Evolutionary conservation across 2,888 invertebrate genomes (phyloP).

Genomic region (Parapristionchus giblindavisi): DNA sequence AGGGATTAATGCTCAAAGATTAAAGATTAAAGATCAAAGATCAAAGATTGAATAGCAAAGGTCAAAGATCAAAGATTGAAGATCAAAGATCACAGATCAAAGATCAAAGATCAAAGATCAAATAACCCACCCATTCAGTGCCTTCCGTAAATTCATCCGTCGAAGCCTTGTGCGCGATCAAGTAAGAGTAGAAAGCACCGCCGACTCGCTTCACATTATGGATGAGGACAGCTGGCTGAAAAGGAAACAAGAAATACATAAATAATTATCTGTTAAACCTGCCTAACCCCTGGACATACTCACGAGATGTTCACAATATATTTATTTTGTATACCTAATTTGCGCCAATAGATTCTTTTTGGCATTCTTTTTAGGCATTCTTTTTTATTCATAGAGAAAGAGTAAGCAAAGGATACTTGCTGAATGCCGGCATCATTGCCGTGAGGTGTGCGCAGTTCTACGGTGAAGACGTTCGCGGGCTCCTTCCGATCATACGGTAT

Average conservation of each 20-base stretch:
- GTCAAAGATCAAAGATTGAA: too few relatives aligned
- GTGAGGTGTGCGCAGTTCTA: slow-evolving; percentile 62
- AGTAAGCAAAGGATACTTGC: too few relatives aligned
- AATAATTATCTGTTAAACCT: too few relatives aligned
- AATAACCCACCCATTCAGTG: slow-evolving; percentile 65
- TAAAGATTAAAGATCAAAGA: not conserved
- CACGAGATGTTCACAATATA: too few relatives aligned
- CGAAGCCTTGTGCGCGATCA: slow-evolving; percentile 55
- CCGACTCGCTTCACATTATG: slow-evolving; percentile 59
- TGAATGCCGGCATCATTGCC: slow-evolving; percentile 60
- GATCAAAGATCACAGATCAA: not conserved
- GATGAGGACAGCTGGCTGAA: slow-evolving; percentile 58
- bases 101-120: not conserved
- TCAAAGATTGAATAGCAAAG: slow-evolving; percentile 43
- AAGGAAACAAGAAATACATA: too few relatives aligned
- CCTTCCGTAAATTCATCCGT: slow-evolving; percentile 62
- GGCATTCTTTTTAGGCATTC: too few relatives aligned
- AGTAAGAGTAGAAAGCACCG: slow-evolving; percentile 58
- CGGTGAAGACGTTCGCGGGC: slow-evolving; percentile 63
- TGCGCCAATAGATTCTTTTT: too few relatives aligned
- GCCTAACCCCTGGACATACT: too few relatives aligned
- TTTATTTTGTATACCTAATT: too few relatives aligned
- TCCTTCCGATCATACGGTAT: slow-evolving; percentile 66
- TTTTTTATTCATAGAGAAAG: too few relatives aligned
- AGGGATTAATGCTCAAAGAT: slow-evolving; percentile 6